A percentile compares a stretch with the other conserved stretches of the same genome.
phyloP scores from a whole-genome alignment of 2,797 vertebrate species.

The Thripadectes ignobilis region DNA sequence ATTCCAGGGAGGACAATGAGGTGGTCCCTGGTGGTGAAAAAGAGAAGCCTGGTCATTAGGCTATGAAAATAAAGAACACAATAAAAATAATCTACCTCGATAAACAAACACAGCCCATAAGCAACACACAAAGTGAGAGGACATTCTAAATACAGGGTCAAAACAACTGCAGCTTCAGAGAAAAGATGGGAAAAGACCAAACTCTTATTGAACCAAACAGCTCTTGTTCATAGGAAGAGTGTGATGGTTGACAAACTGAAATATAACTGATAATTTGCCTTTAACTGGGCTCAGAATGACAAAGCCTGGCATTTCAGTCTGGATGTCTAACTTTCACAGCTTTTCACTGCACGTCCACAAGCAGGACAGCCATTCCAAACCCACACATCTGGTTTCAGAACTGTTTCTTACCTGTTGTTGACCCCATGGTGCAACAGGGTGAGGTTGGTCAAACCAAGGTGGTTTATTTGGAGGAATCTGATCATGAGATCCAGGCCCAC shows the following conservation, averaged over 20 bases:
- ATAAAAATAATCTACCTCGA: not conserved
- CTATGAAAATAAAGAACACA: not conserved
- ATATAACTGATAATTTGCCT: not conserved
- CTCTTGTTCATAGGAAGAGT: rapidly evolving
- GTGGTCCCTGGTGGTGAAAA: slow-evolving; percentile 87
- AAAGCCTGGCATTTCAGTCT: not conserved
- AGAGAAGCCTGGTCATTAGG: slow-evolving; percentile 78
- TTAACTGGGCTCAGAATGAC: not conserved
- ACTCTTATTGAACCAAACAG: not conserved
- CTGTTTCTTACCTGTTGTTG: slow-evolving; percentile 86
- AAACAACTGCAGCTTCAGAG: not conserved
- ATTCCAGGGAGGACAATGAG: slow-evolving; percentile 96
- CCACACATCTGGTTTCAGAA: not conserved
- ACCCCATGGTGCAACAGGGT: slow-evolving; percentile 89
- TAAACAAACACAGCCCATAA: not conserved
- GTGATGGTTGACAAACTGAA: rapidly evolving
- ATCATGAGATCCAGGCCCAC: slow-evolving; percentile 86
- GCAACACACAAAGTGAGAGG: rapidly evolving
- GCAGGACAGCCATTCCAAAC: not conserved
- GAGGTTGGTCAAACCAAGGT: slow-evolving; percentile 92
- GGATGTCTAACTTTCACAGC: not conserved
- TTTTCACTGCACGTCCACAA: not conserved
- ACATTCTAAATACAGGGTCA: not conserved
- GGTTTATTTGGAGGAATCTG: slow-evolving; percentile 87
- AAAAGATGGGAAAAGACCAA: not conserved